Percentiles rank a stretch among this genome's conserved stretches.
Evolutionary conservation across 2,888 invertebrate species (phyloP).

Genomic region (Acronicta alni): DNA sequence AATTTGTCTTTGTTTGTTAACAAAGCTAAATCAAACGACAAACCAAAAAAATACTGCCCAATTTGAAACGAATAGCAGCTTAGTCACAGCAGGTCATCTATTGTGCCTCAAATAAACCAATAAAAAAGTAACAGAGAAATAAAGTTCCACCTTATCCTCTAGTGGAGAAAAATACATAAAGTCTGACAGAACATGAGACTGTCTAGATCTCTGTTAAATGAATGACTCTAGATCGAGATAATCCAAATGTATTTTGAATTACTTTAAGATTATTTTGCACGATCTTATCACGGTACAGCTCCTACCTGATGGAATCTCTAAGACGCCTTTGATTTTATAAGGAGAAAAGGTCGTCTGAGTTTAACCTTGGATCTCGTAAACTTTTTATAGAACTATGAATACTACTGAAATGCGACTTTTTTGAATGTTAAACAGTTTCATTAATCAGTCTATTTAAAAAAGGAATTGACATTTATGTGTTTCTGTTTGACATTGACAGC

Average conservation of each 20-base stretch:
- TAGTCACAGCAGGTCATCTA: constrained; percentile 53
- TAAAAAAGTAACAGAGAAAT: constrained; percentile 57
- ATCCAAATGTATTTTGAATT: constrained; percentile 36
- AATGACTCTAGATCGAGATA: constrained; percentile 35
- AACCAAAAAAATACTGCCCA: background rate
- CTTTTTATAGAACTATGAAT: background rate
- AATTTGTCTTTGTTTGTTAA: too few species aligned
- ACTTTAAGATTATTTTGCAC: constrained; percentile 34
- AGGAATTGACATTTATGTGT: too few species aligned
- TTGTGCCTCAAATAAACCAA: constrained; percentile 54
- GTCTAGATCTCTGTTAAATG: constrained; percentile 33
- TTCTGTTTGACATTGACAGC: too few species aligned
- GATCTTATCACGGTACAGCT: constrained; percentile 8
- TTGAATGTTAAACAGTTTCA: too few species aligned
- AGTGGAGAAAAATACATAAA: constrained; percentile 36
- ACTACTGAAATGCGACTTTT: too few species aligned
- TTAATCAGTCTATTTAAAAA: too few species aligned
- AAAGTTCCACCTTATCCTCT: constrained; percentile 58
- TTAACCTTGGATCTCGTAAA: background rate
- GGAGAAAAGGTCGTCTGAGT: background rate
- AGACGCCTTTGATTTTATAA: background rate
- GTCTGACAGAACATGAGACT: constrained; percentile 31
- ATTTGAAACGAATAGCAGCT: constrained; percentile 25
- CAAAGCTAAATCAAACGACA: background rate
- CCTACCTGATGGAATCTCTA: constrained; percentile 10